Evolutionary conservation across 2,888 invertebrate species (phyloP).

Genomic region (Morpho deidamia): DNA sequence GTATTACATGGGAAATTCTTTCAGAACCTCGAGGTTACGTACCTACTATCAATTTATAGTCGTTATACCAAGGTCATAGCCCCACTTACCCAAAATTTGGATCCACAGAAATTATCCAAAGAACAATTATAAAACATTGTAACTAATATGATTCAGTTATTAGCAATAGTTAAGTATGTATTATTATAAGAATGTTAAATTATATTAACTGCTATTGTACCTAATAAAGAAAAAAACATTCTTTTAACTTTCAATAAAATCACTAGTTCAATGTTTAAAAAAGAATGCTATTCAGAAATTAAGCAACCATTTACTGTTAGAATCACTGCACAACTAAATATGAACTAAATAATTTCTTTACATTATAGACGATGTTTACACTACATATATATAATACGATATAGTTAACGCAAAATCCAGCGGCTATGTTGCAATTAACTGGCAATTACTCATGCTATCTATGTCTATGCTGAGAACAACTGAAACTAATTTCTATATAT

Average conservation of each 20-base stretch:
- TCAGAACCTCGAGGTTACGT: neutral
- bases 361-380: too few relatives aligned
- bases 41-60: constrained; percentile 9
- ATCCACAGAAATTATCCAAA: constrained; percentile 88
- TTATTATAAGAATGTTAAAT: too few relatives aligned
- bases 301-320: constrained; percentile 6
- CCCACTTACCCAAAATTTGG: constrained; percentile 87
- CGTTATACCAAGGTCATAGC: constrained; percentile 30
- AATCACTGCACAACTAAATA: constrained; percentile 9
- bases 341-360: neutral
- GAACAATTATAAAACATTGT: constrained; percentile 76
- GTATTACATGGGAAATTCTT: neutral
- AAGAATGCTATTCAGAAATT: constrained; percentile 8
- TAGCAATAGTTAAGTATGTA: too few relatives aligned
- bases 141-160: constrained; percentile 41
- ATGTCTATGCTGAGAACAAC: too few relatives aligned
- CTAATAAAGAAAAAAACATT: too few relatives aligned
- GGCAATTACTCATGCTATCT: too few relatives aligned
- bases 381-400: neutral
- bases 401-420: neutral
- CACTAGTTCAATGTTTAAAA: neutral
- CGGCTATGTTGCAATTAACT: constrained; percentile 13
- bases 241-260: too few relatives aligned
- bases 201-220: too few relatives aligned
- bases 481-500: too few relatives aligned